phyloP scores from a whole-genome alignment of 1,140 invertebrate species.

The Adoxophyes honmai region DNA sequence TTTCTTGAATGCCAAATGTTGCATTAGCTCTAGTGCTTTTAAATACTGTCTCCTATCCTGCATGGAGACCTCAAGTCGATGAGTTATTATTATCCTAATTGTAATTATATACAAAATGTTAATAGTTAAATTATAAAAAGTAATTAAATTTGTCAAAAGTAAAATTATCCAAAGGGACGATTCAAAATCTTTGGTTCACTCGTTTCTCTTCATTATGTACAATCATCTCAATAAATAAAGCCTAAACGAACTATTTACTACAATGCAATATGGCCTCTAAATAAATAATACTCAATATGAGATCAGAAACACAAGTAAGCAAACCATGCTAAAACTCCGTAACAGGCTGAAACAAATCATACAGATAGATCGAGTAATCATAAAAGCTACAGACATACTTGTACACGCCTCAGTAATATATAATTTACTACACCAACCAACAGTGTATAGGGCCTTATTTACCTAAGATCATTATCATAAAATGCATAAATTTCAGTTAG shows the following conservation, averaged over 20 bases:
- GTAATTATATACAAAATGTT: constrained; percentile 32
- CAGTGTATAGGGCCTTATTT: constrained; percentile 4
- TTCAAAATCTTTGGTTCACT: constrained; percentile 65
- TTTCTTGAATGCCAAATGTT: constrained; percentile 39
- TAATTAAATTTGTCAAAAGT: constrained; percentile 15
- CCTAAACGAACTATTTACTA: constrained; percentile 56
- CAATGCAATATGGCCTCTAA: constrained; percentile 69
- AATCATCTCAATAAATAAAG: constrained; percentile 53
- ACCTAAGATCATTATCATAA: constrained; percentile 18
- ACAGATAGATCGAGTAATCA: no score
- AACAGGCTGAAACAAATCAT: constrained; percentile 34
- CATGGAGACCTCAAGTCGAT: constrained; percentile 36
- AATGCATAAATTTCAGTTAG: constrained; percentile 38
- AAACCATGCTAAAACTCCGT: constrained; percentile 55
- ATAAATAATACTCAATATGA: constrained; percentile 75
- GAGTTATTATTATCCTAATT: constrained; percentile 26
- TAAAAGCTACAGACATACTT: not conserved
- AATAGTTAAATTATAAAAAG: constrained; percentile 21
- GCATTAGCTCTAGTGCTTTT: constrained; percentile 33
- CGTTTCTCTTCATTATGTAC: constrained; percentile 56
- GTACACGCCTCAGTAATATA: not conserved
- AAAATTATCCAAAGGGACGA: constrained; percentile 56
- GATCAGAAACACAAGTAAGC: constrained; percentile 68
- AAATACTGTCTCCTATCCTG: constrained; percentile 27
- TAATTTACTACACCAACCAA: not conserved